These are phyloP conservation scores for Condylura cristata DNA, from an alignment of 2,113 vertebrate species.

Conservation along the genomic window DNA sequence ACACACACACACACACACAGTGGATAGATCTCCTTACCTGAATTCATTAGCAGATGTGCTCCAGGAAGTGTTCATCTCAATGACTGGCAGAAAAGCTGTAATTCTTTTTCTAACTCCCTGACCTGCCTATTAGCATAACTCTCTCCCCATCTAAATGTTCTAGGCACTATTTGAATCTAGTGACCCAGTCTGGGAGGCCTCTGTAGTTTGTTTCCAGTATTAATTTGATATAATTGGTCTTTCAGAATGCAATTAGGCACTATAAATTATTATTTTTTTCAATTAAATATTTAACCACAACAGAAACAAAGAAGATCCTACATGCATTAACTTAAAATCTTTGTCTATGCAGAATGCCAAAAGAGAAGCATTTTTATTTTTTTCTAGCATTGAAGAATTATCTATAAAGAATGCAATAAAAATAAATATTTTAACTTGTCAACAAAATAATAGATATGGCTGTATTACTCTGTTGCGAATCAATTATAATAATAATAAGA, in stretches of 20 bases:
- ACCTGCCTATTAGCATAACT: not conserved
- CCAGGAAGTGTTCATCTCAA: not conserved
- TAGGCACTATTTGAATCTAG: slow-evolving; percentile 10
- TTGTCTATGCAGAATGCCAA: slow-evolving; percentile 70
- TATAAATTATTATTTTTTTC: slow-evolving; percentile 85
- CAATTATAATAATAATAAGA: slow-evolving; percentile 86
- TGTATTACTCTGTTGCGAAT: slow-evolving; percentile 83
- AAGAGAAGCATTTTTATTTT: slow-evolving; percentile 64
- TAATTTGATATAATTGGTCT: slow-evolving; percentile 84
- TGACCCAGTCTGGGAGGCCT: not conserved
- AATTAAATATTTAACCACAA: slow-evolving; percentile 83
- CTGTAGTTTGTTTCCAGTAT: slow-evolving; percentile 77
- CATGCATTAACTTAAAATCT: slow-evolving; percentile 81
- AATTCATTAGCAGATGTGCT: not conserved
- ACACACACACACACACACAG: not conserved
- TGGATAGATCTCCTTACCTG: not conserved
- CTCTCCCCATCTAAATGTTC: not conserved
- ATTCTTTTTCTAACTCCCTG: not conserved
- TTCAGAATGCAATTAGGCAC: slow-evolving; percentile 83
- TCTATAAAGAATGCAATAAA: slow-evolving; percentile 82
- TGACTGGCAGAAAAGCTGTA: not conserved
- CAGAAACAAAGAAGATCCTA: slow-evolving; percentile 75
- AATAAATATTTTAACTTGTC: slow-evolving; percentile 85
- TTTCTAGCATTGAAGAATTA: slow-evolving; percentile 81
- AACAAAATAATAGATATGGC: slow-evolving; percentile 82